These are phyloP conservation scores for Drosophila rufa DNA, from an alignment of 1,140 invertebrate species.

Conservation along the genomic window DNA sequence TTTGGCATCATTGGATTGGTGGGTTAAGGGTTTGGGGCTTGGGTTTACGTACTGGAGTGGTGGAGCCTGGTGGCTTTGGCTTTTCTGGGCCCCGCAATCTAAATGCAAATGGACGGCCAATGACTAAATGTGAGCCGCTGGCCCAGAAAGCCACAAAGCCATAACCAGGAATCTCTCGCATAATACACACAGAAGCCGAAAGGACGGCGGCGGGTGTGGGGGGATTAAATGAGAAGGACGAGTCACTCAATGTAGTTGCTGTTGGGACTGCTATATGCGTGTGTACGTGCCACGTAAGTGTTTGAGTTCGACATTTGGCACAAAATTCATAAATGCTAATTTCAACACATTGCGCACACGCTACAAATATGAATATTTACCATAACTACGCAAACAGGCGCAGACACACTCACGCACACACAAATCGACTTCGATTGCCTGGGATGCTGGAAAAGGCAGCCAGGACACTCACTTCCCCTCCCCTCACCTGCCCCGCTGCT, in stretches of 20 bases:
- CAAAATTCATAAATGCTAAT: constrained; percentile 84
- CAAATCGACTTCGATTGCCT: constrained; percentile 63
- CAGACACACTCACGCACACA: constrained; percentile 45
- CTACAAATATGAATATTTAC: constrained; percentile 84
- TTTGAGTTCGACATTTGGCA: constrained; percentile 73
- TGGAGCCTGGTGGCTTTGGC: background rate
- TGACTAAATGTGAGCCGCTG: constrained; percentile 65
- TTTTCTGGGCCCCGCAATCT: constrained; percentile 57
- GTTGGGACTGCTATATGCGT: constrained; percentile 19
- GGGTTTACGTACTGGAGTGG: background rate
- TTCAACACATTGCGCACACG: constrained; percentile 83
- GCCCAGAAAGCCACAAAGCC: constrained; percentile 74
- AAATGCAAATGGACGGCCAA: constrained; percentile 77
- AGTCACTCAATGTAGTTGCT: constrained; percentile 56
- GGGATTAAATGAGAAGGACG: constrained; percentile 51
- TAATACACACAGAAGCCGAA: constrained; percentile 58
- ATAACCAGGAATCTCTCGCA: constrained; percentile 82
- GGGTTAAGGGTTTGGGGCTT: constrained; percentile 3
- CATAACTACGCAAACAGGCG: constrained; percentile 76
- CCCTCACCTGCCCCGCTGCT: constrained; percentile 3
- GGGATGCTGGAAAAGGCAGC: constrained; percentile 25
- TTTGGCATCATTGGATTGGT: constrained; percentile 24
- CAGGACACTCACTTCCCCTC: constrained; percentile 4
- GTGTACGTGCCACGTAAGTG: constrained; percentile 51
- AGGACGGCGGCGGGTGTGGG: background rate